phyloP scores from a whole-genome alignment of 2,797 vertebrate genomes.

The Anolis apletophallus region DNA sequence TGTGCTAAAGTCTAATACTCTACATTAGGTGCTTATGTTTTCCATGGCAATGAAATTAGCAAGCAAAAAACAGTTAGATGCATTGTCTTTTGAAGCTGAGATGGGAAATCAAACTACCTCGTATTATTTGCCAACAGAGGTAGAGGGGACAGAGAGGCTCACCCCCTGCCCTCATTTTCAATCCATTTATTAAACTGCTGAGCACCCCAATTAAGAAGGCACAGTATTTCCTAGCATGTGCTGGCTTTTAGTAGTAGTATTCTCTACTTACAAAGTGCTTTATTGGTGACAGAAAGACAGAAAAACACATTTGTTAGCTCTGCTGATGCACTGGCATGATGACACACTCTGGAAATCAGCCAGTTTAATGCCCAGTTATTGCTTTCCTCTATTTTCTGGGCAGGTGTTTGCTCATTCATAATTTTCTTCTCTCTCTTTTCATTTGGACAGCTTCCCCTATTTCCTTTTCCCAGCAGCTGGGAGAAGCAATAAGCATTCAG shows the following conservation, averaged over 20 bases:
- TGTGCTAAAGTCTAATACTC: not conserved
- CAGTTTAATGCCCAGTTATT: not conserved
- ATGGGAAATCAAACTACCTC: not conserved
- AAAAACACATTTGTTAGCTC: too few species aligned
- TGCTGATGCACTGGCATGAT: not conserved
- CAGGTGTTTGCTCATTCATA: constrained; percentile 19
- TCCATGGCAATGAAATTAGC: not conserved
- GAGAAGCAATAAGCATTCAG: constrained; percentile 19
- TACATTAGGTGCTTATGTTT: not conserved
- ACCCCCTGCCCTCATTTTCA: too few species aligned
- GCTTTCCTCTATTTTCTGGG: not conserved
- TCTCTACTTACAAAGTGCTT: not conserved
- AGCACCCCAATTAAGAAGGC: not conserved
- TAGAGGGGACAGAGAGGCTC: not conserved
- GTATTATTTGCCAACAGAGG: not conserved
- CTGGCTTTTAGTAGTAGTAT: not conserved
- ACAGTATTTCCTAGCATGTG: not conserved
- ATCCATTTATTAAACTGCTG: not conserved
- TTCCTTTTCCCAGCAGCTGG: constrained; percentile 11
- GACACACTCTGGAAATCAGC: not conserved
- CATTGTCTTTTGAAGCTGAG: not conserved
- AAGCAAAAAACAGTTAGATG: not conserved
- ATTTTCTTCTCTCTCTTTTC: not conserved
- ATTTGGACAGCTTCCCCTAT: constrained; percentile 5
- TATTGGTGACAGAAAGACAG: not conserved